Evolutionary conservation across 2,888 invertebrate species (phyloP), one percentile per base, ranked within the genome.

Genomic region (Poecilobothrus nobilitatus): DNA sequence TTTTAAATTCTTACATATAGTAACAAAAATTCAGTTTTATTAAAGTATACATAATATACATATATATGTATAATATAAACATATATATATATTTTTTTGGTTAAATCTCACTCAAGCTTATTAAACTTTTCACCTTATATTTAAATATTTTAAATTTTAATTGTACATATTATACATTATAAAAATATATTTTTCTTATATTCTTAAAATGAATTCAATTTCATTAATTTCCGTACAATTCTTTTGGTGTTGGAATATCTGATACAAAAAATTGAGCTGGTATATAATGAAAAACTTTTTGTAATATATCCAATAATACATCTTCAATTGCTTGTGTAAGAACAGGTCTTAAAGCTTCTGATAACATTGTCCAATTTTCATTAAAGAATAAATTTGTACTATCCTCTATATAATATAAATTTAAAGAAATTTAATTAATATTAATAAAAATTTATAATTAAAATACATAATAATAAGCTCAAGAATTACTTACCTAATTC

Each of bases 321-420:
- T 89, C 89, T 81, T 89, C 86, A 66, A 90, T 88, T 1, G 90
- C 89, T 79, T 87, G 87, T 1, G 87, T 85, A 71, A 90, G 83
- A 73, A 90, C 88, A 53, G 89, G 87, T 74, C 88, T 85, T 53
- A 90, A 79, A 3, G 90, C 89, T 77, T 90, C 90, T 0, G 89
- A 86, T 2, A 90, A 86, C 74, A 89, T 87, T 66, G 86, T 84
- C 90, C 90, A 90, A 76, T 90, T 90, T 67, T 87, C 88, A 78
- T 90, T 90, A 72, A 90, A 83, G 77, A 90, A 90, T 34, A 86
- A 85, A 76, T 90, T 90, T 3, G 90, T 90, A 74, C 88, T 88
- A 72, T 90, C 89, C 86, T 90, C 90, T 90, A 83, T 67, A 84
- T 34, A 64, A 33, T 27, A n/a, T 64, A 33, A 33, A 12, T 63